Base-by-base conservation (phyloP, 2,797 vertebrate species). In the Thaleichthys pacificus region DNA sequence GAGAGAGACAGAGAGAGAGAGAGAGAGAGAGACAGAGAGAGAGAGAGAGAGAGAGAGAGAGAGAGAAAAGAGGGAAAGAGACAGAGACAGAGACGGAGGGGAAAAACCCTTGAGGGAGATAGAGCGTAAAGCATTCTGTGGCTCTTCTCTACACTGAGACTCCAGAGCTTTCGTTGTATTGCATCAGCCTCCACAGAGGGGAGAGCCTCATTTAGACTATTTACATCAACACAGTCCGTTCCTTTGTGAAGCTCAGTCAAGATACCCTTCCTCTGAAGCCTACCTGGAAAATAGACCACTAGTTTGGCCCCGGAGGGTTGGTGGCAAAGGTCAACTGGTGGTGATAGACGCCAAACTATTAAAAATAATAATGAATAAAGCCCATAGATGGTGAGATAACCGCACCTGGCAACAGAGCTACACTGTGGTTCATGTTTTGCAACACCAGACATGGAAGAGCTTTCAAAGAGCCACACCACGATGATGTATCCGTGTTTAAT, bases 131-230 rank as follows among this genome's bases (percentile, higher is more conserved):
- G 42, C 42, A 11, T 47, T 47, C 12, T 47, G 51, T 56, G 51
- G 19, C 15, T 17, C 51, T n/a, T 56, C 51, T 56, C 51, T 6
- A 9, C 4, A 7, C 19, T 2, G 19, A 17, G 15, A n/a, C 19
- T 19, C 51, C 86, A 76, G 82, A 89, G 88, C 90, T 93, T 92
- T 92, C 92, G 84, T 70, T 61, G 74, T 74, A 78, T 93, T 93
- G 90, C 91, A 92, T 93, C 93, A 93, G 73, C 24, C n/a, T 87
- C 85, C 85, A 57, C 57, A 83, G 80, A 80, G 68, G 62, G 5
- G 58, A 17, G 19, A 17, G 19, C 6, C 15, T n/a, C 51, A 5
- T n/a, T n/a, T 17, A 17, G 15, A 11, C 6, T 56, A 4, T n/a
- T 56, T n/a, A 17, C 17, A n/a, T 56, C 51, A 17, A n/a, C 7